Conservation (phyloP, 2,888 invertebrate genomes). For the Aspidapion aeneum region DNA sequence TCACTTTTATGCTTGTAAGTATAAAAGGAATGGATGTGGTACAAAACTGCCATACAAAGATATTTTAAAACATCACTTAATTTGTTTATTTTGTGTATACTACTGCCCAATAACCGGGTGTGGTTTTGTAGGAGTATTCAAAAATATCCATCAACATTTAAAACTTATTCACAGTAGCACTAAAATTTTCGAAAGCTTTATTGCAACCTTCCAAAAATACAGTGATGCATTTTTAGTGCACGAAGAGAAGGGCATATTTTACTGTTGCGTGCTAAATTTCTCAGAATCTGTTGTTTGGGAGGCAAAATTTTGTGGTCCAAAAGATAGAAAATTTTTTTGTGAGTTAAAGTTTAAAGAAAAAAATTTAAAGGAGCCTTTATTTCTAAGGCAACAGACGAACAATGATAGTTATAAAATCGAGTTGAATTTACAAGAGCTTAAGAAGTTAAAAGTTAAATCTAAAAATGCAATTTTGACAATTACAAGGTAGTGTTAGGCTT, state of each 20-base stretch:
- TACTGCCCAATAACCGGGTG: constrained; percentile 33
- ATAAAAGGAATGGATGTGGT: constrained; percentile 33
- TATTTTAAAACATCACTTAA: constrained; percentile 30
- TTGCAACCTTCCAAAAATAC: constrained; percentile 34
- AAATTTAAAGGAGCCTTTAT: constrained; percentile 28
- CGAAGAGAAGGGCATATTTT: constrained; percentile 35
- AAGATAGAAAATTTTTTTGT: constrained; percentile 33
- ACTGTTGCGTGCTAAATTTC: constrained; percentile 25
- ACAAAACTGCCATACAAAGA: constrained; percentile 31
- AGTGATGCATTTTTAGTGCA: constrained; percentile 32
- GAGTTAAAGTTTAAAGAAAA: constrained; percentile 35
- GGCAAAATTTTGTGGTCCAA: constrained; percentile 36
- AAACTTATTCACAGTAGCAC: constrained; percentile 36
- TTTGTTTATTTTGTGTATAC: constrained; percentile 36
- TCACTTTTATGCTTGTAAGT: constrained; percentile 32
- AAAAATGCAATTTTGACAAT: constrained; percentile 37
- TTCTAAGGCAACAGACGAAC: constrained; percentile 24
- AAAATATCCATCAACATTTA: constrained; percentile 32
- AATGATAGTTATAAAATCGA: constrained; percentile 28
- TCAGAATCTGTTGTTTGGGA: constrained; percentile 30
- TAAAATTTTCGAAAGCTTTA: constrained; percentile 30
- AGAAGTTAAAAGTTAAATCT: constrained; percentile 35
- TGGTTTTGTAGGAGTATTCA: constrained; percentile 27
- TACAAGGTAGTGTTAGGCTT: constrained; percentile 14
- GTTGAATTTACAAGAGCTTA: constrained; percentile 31